Evolutionary conservation across 2,797 vertebrate species (phyloP).

Genomic region (Trachops cirrhosus): DNA sequence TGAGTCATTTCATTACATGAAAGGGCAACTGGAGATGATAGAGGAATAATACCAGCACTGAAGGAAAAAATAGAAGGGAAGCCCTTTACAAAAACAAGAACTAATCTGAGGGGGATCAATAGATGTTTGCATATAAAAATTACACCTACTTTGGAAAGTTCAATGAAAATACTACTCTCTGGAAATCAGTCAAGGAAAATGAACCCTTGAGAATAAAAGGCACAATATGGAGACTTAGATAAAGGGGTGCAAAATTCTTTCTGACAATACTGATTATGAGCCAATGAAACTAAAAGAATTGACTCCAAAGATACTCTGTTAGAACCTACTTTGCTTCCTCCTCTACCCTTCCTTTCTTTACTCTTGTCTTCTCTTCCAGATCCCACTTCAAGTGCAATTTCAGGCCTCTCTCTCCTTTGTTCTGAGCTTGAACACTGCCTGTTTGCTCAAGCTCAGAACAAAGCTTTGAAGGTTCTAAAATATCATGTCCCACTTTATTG

Average conservation of each 20-base stretch:
- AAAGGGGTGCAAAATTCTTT: conserved; percentile 21
- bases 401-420: not conserved
- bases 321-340: not conserved
- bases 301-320: not conserved
- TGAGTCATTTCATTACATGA: not conserved
- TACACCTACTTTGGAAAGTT: conserved; percentile 38
- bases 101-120: conserved; percentile 45
- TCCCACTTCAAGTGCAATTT: not conserved
- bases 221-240: not conserved
- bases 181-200: conserved; percentile 56
- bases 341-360: not conserved
- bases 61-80: conserved; percentile 47
- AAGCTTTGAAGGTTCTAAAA: not conserved
- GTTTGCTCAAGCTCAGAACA: not conserved
- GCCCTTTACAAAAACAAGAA: conserved; percentile 56
- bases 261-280: conserved; percentile 43
- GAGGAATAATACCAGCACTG: not conserved
- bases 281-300: conserved; percentile 17
- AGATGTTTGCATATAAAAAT: conserved; percentile 60
- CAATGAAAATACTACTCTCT: conserved; percentile 26
- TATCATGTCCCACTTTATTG: not conserved
- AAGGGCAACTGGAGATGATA: not conserved
- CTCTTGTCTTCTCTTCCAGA: not conserved
- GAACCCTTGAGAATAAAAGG: conserved; percentile 20
- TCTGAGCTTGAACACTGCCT: not conserved